A percentile compares a stretch with the other conserved stretches of the same genome.
These are phyloP conservation scores for Etia nguti DNA, from an alignment of 2,113 vertebrate species.

Conservation along the genomic window DNA sequence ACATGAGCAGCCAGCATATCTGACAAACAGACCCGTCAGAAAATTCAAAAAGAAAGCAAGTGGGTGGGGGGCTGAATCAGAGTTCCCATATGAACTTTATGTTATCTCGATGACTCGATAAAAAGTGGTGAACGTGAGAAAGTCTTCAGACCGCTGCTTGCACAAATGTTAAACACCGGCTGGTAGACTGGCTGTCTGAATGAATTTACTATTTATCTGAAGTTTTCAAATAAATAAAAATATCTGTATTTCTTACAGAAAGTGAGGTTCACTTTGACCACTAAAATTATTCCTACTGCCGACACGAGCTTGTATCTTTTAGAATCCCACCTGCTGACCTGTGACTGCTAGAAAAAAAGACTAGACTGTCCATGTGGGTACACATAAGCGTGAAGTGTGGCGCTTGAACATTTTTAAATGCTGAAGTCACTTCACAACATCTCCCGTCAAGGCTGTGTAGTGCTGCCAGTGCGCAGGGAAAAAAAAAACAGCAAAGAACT, in stretches of 20 bases:
- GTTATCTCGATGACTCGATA: conserved; percentile 10
- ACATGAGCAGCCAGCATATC: neutral
- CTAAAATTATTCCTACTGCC: neutral
- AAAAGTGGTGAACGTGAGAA: conserved; percentile 5
- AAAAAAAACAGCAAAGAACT: neutral
- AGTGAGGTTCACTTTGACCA: neutral
- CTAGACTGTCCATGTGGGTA: neutral
- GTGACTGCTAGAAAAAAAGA: neutral
- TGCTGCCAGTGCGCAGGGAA: neutral
- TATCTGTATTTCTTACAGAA: neutral
- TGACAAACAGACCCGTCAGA: conserved; percentile 27
- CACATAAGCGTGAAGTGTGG: neutral
- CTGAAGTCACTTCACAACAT: neutral
- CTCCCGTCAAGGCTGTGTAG: neutral
- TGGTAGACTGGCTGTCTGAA: neutral
- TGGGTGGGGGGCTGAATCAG: neutral
- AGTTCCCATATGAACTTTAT: neutral
- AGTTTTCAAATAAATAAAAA: neutral
- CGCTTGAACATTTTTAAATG: neutral
- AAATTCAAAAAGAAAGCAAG: neutral
- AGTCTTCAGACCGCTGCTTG: neutral
- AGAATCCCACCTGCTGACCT: neutral
- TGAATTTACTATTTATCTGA: neutral
- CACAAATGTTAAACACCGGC: conserved; percentile 17
- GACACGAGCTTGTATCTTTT: neutral